Conservation (phyloP, 2,797 vertebrate species). For the Ptychadena robeensis region DNA sequence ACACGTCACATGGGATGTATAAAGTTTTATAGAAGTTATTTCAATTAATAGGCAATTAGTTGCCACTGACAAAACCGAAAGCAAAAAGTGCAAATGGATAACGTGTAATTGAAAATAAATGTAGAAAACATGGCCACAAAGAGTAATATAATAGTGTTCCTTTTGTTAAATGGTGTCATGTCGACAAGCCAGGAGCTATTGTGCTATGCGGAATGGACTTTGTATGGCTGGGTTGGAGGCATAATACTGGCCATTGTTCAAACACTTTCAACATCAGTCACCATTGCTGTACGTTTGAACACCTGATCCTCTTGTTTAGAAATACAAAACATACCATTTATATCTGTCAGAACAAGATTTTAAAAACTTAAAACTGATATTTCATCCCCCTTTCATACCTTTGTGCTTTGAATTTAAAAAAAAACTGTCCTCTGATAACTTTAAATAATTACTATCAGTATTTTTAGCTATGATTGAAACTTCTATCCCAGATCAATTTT, state of each 20-base stretch:
- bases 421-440: too few species aligned
- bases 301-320: constrained; percentile 25
- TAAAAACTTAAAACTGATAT: not conserved
- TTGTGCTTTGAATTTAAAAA: too few species aligned
- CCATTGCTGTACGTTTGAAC: constrained; percentile 18
- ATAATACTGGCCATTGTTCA: constrained; percentile 25
- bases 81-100: constrained; percentile 15
- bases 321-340: constrained; percentile 10
- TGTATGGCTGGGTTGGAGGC: not conserved
- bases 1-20: constrained; percentile 27
- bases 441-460: too few species aligned
- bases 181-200: constrained; percentile 27
- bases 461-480: too few species aligned
- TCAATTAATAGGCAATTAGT: constrained; percentile 48
- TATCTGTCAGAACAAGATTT: not conserved
- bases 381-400: not conserved
- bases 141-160: constrained; percentile 28
- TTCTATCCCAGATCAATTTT: too few species aligned
- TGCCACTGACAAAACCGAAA: constrained; percentile 10
- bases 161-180: constrained; percentile 22
- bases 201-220: not conserved
- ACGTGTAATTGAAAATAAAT: constrained; percentile 8
- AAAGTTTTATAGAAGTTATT: constrained; percentile 42
- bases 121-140: constrained; percentile 13
- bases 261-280: constrained; percentile 15